Evolutionary conservation across 2,888 invertebrate genomes (phyloP).

Genomic region (Uloborus plumipes): DNA sequence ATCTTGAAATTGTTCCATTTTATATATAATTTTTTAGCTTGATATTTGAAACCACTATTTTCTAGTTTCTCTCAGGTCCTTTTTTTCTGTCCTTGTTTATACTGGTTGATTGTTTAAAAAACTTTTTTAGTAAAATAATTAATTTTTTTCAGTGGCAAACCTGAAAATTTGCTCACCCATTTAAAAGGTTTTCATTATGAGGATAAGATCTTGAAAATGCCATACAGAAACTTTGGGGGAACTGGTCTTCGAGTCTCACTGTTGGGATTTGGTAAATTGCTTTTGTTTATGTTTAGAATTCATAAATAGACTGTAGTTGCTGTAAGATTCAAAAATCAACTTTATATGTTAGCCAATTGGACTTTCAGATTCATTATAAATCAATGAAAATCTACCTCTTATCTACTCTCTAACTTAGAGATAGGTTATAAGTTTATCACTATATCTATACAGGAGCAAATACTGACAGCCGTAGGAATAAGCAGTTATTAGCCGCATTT

Average conservation of each 20-base stretch:
- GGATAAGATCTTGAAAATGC: slow-evolving; percentile 75
- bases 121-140: too few relatives aligned
- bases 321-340: background rate
- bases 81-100: too few relatives aligned
- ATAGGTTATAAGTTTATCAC: background rate
- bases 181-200: slow-evolving; percentile 47
- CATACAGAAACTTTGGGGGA: slow-evolving; percentile 80
- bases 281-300: background rate
- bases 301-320: background rate
- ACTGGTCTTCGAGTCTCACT: slow-evolving; percentile 75
- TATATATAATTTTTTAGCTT: too few relatives aligned
- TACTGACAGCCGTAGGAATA: too few relatives aligned
- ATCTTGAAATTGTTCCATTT: too few relatives aligned
- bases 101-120: too few relatives aligned
- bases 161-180: slow-evolving; percentile 14
- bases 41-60: too few relatives aligned
- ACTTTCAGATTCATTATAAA: background rate
- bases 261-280: slow-evolving; percentile 69
- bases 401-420: background rate
- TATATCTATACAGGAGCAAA: too few relatives aligned
- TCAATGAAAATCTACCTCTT: background rate
- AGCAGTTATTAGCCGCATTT: too few relatives aligned
- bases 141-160: slow-evolving; percentile 1
- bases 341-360: background rate
- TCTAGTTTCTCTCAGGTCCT: too few relatives aligned